phyloP scores from a whole-genome alignment of 2,113 vertebrate species.

The Sisor rabdophorus region DNA sequence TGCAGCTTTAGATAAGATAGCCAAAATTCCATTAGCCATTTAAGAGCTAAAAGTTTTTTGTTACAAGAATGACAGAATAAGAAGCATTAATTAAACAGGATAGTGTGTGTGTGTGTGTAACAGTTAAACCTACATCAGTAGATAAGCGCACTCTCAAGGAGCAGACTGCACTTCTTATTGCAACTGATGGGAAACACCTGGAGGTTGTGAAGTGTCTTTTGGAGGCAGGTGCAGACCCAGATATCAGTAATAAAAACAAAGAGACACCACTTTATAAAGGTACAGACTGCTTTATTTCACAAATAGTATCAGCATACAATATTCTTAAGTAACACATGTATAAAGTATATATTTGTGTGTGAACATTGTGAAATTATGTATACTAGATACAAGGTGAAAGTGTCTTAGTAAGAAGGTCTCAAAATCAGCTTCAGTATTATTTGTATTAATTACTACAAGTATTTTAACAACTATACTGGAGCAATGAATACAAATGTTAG shows the following conservation, averaged over 20 bases:
- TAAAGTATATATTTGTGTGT: not conserved
- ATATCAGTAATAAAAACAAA: conserved; percentile 88
- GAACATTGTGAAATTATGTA: not conserved
- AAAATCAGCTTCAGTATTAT: not conserved
- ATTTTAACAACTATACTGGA: not conserved
- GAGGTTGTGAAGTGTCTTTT: conserved; percentile 80
- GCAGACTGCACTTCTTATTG: conserved; percentile 85
- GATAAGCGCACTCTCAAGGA: conserved; percentile 93
- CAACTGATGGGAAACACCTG: conserved; percentile 77
- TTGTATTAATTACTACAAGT: not conserved
- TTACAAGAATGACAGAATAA: not conserved
- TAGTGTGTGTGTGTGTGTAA: conserved; percentile 6
- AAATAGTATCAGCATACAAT: not conserved
- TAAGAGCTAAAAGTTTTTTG: not conserved
- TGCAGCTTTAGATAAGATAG: not conserved
- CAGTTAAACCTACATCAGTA: conserved; percentile 77
- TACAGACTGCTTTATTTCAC: conserved; percentile 32
- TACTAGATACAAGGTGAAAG: not conserved
- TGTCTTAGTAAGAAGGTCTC: not conserved
- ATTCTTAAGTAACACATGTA: not conserved
- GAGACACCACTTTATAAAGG: conserved; percentile 94
- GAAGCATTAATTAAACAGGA: not conserved
- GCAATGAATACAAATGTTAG: not conserved
- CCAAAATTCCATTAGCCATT: too few relatives aligned
- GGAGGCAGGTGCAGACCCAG: conserved; percentile 84